Evolutionary conservation across 2,113 vertebrate genomes (phyloP).

Genomic region (Lepidothrix coronata): DNA sequence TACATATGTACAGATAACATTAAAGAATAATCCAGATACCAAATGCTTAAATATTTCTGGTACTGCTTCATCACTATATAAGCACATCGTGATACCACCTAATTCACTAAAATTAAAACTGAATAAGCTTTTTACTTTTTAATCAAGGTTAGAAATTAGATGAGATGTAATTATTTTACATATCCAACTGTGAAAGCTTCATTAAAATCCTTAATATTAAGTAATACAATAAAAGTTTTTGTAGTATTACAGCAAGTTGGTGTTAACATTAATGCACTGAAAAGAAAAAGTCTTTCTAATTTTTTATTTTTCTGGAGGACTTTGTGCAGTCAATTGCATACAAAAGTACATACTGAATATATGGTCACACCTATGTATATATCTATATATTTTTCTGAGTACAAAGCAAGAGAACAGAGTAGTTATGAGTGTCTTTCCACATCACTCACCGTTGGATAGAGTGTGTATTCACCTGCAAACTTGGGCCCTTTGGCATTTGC

Average conservation of each 20-base stretch:
- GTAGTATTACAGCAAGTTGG: background rate
- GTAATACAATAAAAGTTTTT: background rate
- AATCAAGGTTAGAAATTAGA: slow-evolving; percentile 42
- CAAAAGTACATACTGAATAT: background rate
- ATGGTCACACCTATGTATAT: background rate
- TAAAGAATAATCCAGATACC: background rate
- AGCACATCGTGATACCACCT: background rate
- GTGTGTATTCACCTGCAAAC: background rate
- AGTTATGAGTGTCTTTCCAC: background rate
- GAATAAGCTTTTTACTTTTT: background rate
- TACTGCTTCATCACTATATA: background rate
- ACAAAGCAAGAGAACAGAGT: background rate
- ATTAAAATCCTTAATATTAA: slow-evolving; percentile 21
- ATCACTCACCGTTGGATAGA: rapidly evolving
- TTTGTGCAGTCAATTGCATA: background rate
- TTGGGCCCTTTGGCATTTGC: background rate
- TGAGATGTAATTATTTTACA: slow-evolving; percentile 42
- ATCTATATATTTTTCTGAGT: rapidly evolving
- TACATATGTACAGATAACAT: background rate
- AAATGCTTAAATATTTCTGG: background rate
- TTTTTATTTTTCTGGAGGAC: background rate
- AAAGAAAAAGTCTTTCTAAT: background rate
- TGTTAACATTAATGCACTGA: background rate
- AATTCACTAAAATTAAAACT: background rate
- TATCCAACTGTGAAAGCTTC: background rate